A percentile compares a stretch with the other conserved stretches of the same genome.
These are phyloP conservation scores for Gadopsis bispinosus DNA, from an alignment of 2,797 vertebrate genomes.

Conservation along the genomic window DNA sequence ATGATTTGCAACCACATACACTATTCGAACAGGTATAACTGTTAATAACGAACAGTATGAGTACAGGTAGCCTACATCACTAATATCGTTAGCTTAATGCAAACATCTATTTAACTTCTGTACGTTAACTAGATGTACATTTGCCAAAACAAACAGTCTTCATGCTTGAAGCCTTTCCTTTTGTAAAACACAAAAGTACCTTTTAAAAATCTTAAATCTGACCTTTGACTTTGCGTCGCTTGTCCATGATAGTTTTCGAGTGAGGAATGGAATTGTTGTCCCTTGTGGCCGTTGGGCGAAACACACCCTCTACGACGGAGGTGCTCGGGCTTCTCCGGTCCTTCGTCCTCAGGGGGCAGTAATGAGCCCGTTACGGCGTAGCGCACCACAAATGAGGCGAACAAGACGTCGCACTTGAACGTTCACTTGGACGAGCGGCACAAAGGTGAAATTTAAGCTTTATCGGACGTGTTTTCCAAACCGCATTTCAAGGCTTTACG, in stretches of 20 bases:
- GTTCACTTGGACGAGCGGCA: too few relatives aligned
- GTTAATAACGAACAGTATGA: constrained; percentile 28
- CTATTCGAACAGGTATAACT: constrained; percentile 38
- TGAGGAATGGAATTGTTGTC: neutral
- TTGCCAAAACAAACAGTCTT: neutral
- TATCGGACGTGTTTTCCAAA: neutral
- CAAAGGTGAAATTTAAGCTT: neutral
- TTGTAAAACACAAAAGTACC: neutral
- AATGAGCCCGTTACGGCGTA: neutral
- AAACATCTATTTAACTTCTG: neutral
- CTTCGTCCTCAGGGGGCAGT: neutral
- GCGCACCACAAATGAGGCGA: neutral
- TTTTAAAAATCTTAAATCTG: neutral
- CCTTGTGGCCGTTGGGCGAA: neutral
- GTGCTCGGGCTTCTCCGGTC: too few relatives aligned
- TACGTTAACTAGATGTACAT: neutral
- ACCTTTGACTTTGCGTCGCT: neutral
- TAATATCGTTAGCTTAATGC: neutral
- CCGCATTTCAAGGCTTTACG: neutral
- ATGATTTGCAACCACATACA: constrained; percentile 42
- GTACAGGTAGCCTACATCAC: constrained; percentile 27
- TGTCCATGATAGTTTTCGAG: neutral
- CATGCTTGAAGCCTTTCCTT: accelerated
- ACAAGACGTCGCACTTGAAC: neutral
- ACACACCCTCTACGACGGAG: too few relatives aligned